Evolutionary conservation across 2,113 vertebrate species (phyloP).

Genomic region (Nothocercus nigrocapillus): DNA sequence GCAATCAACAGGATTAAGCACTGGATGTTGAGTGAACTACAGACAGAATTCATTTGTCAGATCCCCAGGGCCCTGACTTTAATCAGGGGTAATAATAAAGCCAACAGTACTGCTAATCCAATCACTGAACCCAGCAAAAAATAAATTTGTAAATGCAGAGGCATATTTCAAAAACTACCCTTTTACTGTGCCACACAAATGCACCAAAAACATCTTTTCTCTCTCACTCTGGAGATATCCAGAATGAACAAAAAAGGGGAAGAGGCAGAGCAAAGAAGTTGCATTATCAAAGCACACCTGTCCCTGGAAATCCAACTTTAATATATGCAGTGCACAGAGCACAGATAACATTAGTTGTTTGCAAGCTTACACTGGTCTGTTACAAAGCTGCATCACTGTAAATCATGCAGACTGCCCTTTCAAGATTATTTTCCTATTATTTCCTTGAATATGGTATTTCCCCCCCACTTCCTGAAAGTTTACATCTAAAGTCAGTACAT

Average conservation of each 20-base stretch:
- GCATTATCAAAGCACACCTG: slow-evolving; percentile 61
- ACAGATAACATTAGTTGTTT: slow-evolving; percentile 35
- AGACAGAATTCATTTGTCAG: slow-evolving; percentile 67
- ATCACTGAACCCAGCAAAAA: slow-evolving; percentile 60
- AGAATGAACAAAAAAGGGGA: slow-evolving; percentile 59
- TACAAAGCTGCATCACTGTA: neutral
- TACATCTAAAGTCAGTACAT: neutral
- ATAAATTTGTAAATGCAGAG: slow-evolving; percentile 59
- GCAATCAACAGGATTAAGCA: slow-evolving; percentile 66
- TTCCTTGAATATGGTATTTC: neutral
- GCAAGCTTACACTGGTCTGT: neutral
- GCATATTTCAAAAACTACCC: slow-evolving; percentile 33
- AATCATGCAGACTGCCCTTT: neutral
- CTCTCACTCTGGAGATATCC: slow-evolving; percentile 35
- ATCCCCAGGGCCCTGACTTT: slow-evolving; percentile 57
- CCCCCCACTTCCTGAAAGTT: neutral
- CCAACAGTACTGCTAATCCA: slow-evolving; percentile 66
- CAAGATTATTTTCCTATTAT: neutral
- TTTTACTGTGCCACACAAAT: slow-evolving; percentile 28
- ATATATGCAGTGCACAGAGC: slow-evolving; percentile 47
- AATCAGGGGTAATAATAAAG: slow-evolving; percentile 67
- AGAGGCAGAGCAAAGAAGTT: slow-evolving; percentile 55
- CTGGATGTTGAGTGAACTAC: slow-evolving; percentile 30
- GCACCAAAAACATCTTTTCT: slow-evolving; percentile 23
- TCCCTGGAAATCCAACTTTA: slow-evolving; percentile 75